These are phyloP conservation scores for Leptodactylus fuscus DNA, from an alignment of 2,113 vertebrate species.

Conservation along the genomic window DNA sequence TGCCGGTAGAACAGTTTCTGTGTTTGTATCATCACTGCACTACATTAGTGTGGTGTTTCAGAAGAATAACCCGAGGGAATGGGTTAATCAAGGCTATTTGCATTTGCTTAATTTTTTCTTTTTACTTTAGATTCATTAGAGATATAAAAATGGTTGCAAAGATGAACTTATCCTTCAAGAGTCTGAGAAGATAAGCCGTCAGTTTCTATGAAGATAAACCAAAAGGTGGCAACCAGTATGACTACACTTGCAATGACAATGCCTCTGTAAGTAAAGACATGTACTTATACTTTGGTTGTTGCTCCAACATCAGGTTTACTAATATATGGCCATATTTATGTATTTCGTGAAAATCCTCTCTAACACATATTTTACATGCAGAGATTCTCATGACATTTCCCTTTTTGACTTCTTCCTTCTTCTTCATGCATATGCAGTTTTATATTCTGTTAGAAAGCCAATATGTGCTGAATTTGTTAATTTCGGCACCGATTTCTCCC, in stretches of 20 bases:
- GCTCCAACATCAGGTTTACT: neutral
- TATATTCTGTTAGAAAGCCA: too few relatives aligned
- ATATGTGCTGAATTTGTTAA: too few relatives aligned
- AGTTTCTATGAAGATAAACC: neutral
- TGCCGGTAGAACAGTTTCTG: too few relatives aligned
- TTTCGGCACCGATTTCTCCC: too few relatives aligned
- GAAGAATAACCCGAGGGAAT: neutral
- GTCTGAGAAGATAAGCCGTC: neutral
- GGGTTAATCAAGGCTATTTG: neutral
- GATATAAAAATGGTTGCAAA: neutral
- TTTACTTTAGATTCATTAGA: neutral
- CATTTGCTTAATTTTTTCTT: neutral
- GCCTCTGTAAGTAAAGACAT: neutral
- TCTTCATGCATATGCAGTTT: too few relatives aligned
- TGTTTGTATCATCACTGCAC: too few relatives aligned
- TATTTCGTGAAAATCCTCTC: neutral
- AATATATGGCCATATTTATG: neutral
- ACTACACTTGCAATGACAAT: neutral
- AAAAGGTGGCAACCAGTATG: neutral
- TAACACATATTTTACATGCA: neutral
- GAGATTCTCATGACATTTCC: neutral
- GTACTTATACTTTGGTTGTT: neutral
- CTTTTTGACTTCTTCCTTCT: neutral
- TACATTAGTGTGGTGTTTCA: too few relatives aligned
- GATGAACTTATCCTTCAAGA: neutral